Evolutionary conservation across 2,797 vertebrate genomes (phyloP).

Genomic region (Petrocephalus sullivani): DNA sequence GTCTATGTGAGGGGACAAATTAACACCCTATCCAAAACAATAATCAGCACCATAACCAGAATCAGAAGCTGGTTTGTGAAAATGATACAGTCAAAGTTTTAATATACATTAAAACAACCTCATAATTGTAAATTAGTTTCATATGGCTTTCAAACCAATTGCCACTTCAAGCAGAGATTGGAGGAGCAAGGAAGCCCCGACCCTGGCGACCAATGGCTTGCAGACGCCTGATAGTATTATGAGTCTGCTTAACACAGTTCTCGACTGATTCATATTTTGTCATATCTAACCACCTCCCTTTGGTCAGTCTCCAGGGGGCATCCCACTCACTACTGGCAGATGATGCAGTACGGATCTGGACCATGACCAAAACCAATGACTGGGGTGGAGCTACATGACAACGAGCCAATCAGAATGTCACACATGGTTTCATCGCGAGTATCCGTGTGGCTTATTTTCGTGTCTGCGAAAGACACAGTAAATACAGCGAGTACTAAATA

Average conservation of each 20-base stretch:
- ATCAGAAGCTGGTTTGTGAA: neutral
- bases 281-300: neutral
- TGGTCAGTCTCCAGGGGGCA: neutral
- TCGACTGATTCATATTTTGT: neutral
- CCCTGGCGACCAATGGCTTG: neutral
- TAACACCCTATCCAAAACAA: neutral
- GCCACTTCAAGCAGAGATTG: neutral
- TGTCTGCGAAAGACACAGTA: neutral
- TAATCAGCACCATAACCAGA: neutral
- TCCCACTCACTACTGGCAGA: neutral
- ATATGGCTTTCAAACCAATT: neutral
- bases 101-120: neutral
- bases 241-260: neutral
- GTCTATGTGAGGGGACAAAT: neutral
- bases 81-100: neutral
- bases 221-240: neutral
- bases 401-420: neutral
- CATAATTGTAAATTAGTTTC: neutral
- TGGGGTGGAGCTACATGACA: neutral
- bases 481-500: neutral
- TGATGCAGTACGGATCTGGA: neutral
- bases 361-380: neutral
- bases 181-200: neutral
- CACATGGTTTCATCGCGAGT: neutral
- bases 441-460: neutral